phyloP scores from a whole-genome alignment of 2,888 invertebrate genomes.

The Agrochola litura region DNA sequence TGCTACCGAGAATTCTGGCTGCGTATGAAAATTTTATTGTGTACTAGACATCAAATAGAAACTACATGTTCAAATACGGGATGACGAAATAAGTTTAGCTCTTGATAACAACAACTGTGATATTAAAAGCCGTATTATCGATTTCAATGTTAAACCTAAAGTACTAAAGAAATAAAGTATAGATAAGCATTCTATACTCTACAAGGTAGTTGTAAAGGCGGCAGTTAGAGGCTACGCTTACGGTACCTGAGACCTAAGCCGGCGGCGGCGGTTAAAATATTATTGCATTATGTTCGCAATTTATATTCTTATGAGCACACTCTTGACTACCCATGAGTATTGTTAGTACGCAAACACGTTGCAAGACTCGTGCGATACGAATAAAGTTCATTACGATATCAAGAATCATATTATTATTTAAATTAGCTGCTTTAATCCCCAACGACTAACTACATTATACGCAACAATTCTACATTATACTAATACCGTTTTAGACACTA shows the following conservation, averaged over 20 bases:
- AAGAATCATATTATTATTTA: conserved; percentile 49
- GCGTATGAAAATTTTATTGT: conserved; percentile 32
- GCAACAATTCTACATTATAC: conserved; percentile 25
- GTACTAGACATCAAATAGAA: conserved; percentile 33
- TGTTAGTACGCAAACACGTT: conserved; percentile 38
- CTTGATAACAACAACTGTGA: conserved; percentile 59
- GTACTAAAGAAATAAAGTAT: conserved; percentile 71
- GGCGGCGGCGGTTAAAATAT: conserved; percentile 57
- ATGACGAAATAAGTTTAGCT: conserved; percentile 59
- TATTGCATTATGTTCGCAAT: conserved; percentile 63
- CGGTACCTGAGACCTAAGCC: conserved; percentile 80
- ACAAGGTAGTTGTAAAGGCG: conserved; percentile 46
- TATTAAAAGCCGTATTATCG: conserved; percentile 64
- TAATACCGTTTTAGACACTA: conserved; percentile 34
- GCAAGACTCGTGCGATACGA: conserved; percentile 29
- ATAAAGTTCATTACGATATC: conserved; percentile 37
- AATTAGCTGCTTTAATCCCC: conserved; percentile 32
- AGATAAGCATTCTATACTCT: conserved; percentile 57
- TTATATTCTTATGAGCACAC: conserved; percentile 61
- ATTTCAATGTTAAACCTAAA: conserved; percentile 74
- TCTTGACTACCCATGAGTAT: conserved; percentile 26
- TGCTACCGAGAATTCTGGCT: conserved; percentile 16
- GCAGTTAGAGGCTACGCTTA: conserved; percentile 79
- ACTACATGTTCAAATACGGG: conserved; percentile 46
- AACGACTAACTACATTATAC: conserved; percentile 14